Evolutionary conservation across 2,113 vertebrate genomes (phyloP).

Genomic region (Mesoclemmys tuberculata): DNA sequence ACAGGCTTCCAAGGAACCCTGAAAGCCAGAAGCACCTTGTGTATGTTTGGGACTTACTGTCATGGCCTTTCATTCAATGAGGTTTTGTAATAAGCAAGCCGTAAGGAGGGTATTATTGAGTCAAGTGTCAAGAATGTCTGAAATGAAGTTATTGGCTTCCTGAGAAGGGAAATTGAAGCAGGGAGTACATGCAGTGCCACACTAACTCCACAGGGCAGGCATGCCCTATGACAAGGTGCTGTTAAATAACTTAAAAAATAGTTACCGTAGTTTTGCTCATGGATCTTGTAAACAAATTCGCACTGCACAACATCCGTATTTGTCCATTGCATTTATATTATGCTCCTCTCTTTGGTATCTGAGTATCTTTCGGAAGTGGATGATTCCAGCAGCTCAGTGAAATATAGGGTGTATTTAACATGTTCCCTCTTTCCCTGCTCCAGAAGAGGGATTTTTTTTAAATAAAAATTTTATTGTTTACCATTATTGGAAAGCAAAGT

Average conservation of each 20-base stretch:
- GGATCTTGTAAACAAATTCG: not conserved
- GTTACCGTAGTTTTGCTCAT: not conserved
- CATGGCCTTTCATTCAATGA: not conserved
- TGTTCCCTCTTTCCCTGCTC: not conserved
- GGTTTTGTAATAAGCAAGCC: not conserved
- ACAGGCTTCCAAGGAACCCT: not conserved
- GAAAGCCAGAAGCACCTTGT: not conserved
- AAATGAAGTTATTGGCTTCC: not conserved
- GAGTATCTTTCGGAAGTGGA: not conserved
- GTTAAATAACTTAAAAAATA: not conserved
- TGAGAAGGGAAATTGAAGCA: not conserved
- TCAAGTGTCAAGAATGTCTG: not conserved
- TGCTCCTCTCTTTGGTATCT: not conserved
- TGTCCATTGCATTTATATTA: not conserved
- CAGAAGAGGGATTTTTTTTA: not conserved
- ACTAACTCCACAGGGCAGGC: not conserved
- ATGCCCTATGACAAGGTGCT: not conserved
- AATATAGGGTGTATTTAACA: not conserved
- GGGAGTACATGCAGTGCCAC: not conserved
- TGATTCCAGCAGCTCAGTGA: not conserved
- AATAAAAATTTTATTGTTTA: not conserved
- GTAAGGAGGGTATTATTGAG: not conserved
- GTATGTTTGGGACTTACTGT: not conserved
- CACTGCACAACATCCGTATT: not conserved
- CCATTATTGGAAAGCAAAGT: not conserved